phyloP scores from a whole-genome alignment of 2,797 vertebrate species.

The Eulemur albifrons region DNA sequence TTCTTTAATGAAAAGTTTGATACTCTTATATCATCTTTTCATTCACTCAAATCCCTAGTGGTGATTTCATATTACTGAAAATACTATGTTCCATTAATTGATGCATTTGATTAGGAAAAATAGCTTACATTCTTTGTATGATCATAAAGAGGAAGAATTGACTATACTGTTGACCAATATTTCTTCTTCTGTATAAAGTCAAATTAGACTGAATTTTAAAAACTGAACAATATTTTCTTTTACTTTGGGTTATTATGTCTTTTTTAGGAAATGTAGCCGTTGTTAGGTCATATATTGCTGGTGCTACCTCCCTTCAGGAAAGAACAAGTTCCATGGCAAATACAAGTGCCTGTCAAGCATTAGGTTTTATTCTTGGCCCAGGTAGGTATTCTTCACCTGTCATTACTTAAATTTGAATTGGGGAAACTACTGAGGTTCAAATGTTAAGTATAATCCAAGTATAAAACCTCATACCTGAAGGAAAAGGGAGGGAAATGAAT shows the following conservation, averaged over 20 bases:
- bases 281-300: slow-evolving; percentile 94
- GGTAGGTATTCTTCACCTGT: slow-evolving; percentile 83
- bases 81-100: background rate
- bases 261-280: slow-evolving; percentile 95
- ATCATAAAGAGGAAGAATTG: background rate
- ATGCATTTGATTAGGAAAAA: background rate
- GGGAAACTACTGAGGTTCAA: background rate
- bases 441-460: background rate
- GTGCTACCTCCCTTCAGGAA: slow-evolving; percentile 94
- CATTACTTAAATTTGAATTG: background rate
- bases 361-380: slow-evolving; percentile 97
- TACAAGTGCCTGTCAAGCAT: slow-evolving; percentile 95
- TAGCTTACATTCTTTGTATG: background rate
- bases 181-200: slow-evolving; percentile 24
- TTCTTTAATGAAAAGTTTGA: background rate
- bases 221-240: background rate
- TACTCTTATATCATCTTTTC: background rate
- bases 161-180: background rate
- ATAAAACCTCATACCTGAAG: background rate
- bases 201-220: background rate
- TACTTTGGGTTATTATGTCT: background rate
- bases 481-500: background rate
- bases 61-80: slow-evolving; percentile 18
- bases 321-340: slow-evolving; percentile 96
- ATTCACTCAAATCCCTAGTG: background rate